These are phyloP conservation scores for Charina bottae DNA, from an alignment of 2,113 vertebrate species.

Conservation along the genomic window DNA sequence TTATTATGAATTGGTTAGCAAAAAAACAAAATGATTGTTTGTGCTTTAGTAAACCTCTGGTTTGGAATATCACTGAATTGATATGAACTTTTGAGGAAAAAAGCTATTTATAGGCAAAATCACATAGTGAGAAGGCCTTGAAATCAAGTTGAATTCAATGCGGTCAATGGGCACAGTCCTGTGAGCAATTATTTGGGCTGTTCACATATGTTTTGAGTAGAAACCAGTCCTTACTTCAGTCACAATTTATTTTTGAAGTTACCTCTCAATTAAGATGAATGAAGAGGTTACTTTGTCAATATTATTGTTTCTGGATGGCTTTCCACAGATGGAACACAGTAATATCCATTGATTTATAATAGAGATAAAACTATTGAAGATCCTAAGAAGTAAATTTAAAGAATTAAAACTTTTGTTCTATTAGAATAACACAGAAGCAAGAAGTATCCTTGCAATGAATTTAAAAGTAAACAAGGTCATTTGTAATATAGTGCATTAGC, in stretches of 20 bases:
- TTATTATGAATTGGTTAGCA: too few species aligned
- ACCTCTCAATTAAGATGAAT: slow-evolving; percentile 53
- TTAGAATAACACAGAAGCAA: slow-evolving; percentile 35
- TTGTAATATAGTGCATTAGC: neutral
- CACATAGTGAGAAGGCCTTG: neutral
- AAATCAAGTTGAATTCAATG: slow-evolving; percentile 36
- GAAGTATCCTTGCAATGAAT: neutral
- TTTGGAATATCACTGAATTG: neutral
- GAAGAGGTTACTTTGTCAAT: slow-evolving; percentile 49
- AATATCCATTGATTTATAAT: slow-evolving; percentile 51
- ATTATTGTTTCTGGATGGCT: slow-evolving; percentile 47
- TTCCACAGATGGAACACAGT: slow-evolving; percentile 24
- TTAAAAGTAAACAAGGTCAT: neutral
- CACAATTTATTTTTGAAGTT: slow-evolving; percentile 45
- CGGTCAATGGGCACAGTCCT: slow-evolving; percentile 20
- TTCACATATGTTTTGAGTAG: slow-evolving; percentile 20
- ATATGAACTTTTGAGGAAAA: slow-evolving; percentile 13
- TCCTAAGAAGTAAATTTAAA: slow-evolving; percentile 16
- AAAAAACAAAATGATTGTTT: too few species aligned
- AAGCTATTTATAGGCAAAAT: slow-evolving; percentile 3
- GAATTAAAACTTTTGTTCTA: neutral
- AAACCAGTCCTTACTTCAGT: slow-evolving; percentile 29
- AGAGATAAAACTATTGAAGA: slow-evolving; percentile 35
- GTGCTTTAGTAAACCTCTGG: too few species aligned
- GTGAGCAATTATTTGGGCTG: slow-evolving; percentile 31